A percentile compares a stretch with the other conserved stretches of the same genome.
These are phyloP conservation scores for Xenotilapia flavipinnis DNA, from an alignment of 2,113 vertebrate species.

Conservation along the genomic window DNA sequence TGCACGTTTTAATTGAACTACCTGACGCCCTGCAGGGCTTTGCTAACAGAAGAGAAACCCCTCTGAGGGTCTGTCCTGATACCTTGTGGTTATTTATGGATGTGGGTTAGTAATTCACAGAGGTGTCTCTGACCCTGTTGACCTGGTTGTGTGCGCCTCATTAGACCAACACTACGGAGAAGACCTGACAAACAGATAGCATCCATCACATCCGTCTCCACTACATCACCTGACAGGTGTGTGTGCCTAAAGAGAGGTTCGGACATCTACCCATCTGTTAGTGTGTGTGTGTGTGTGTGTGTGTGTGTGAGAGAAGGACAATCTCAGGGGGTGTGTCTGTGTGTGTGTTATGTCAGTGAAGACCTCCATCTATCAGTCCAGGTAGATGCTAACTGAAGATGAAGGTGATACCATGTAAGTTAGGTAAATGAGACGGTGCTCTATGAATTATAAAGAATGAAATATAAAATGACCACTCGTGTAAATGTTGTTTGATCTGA, in stretches of 20 bases:
- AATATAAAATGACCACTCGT: not conserved
- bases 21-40: not conserved
- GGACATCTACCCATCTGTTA: not conserved
- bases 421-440: not conserved
- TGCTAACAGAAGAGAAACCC: not conserved
- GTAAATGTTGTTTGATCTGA: not conserved
- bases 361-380: not conserved
- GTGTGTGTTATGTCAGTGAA: not conserved
- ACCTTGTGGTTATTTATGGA: constrained; percentile 39
- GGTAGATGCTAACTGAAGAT: not conserved
- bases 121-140: constrained; percentile 11
- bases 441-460: not conserved
- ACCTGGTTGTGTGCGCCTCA: constrained; percentile 18
- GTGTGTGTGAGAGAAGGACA: not conserved
- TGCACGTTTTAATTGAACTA: not conserved
- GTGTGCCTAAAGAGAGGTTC: not conserved
- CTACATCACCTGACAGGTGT: not conserved
- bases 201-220: constrained; percentile 6
- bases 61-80: not conserved
- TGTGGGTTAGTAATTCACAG: constrained; percentile 28
- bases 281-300: not conserved
- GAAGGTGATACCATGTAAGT: not conserved
- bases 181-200: not conserved
- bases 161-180: constrained; percentile 5
- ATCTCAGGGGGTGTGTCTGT: not conserved